A percentile compares a stretch with the other conserved stretches of the same genome.
phyloP scores from a whole-genome alignment of 2,888 invertebrate species.

The Dendrolimus houi region DNA sequence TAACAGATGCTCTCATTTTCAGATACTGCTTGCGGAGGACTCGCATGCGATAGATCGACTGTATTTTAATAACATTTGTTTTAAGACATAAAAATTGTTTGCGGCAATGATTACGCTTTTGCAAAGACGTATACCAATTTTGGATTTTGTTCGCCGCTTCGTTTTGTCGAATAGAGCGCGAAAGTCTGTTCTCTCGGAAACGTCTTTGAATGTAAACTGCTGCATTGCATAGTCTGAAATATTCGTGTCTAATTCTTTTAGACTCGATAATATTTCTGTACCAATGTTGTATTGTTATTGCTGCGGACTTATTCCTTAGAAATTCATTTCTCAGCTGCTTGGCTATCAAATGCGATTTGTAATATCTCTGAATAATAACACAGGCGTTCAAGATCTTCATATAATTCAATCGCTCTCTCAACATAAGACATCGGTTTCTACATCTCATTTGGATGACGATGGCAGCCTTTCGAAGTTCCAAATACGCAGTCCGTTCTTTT shows the following conservation, averaged over 20 bases:
- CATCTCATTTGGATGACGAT: conserved; percentile 46
- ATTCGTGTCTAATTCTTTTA: conserved; percentile 30
- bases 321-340: conserved; percentile 37
- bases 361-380: conserved; percentile 54
- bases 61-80: conserved; percentile 37
- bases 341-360: conserved; percentile 31
- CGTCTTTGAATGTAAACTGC: conserved; percentile 46
- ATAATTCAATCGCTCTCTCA: conserved; percentile 43
- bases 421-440: conserved; percentile 45
- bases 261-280: conserved; percentile 38
- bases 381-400: conserved; percentile 38
- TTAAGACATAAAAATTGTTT: conserved; percentile 32
- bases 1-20: conserved; percentile 26
- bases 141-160: conserved; percentile 50
- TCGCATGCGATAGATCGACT: conserved; percentile 49
- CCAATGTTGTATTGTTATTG: conserved; percentile 49
- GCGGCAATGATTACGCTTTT: conserved; percentile 33
- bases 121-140: conserved; percentile 42
- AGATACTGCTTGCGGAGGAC: conserved; percentile 30
- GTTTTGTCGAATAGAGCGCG: conserved; percentile 20
- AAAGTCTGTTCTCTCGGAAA: conserved; percentile 35
- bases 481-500: conserved; percentile 30
- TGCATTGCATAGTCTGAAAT: conserved; percentile 28
- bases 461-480: conserved; percentile 22
- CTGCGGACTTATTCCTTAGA: conserved; percentile 32